These are phyloP conservation scores for Helarctos malayanus DNA, from an alignment of 2,797 vertebrate species.

Conservation along the genomic window DNA sequence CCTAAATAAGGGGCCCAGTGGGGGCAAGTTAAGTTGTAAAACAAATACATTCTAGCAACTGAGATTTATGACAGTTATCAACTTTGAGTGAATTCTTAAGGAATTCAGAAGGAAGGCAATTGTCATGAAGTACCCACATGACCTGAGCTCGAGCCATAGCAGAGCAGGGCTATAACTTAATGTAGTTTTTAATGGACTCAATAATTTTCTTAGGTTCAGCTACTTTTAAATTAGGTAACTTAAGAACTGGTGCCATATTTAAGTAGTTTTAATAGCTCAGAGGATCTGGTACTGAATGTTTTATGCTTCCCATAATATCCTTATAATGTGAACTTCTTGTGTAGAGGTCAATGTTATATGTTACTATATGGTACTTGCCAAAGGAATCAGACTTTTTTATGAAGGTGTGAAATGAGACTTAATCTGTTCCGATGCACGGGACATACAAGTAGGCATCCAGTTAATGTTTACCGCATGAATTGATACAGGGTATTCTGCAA, in stretches of 20 bases:
- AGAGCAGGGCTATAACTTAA: background rate
- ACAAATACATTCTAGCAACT: background rate
- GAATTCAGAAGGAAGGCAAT: conserved; percentile 7
- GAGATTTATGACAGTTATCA: conserved; percentile 62
- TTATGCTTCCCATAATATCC: conserved; percentile 67
- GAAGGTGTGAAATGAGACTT: conserved; percentile 64
- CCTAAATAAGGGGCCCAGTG: background rate
- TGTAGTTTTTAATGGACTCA: conserved; percentile 71
- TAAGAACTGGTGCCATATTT: conserved; percentile 65
- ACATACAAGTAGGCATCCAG: background rate
- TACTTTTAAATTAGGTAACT: conserved; percentile 74
- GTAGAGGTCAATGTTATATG: conserved; percentile 2
- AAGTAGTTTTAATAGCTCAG: conserved; percentile 71
- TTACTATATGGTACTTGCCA: conserved; percentile 32
- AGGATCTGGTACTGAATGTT: background rate
- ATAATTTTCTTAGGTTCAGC: conserved; percentile 65
- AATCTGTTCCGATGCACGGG: conserved; percentile 1
- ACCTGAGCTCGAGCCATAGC: conserved; percentile 22
- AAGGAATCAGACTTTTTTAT: conserved; percentile 58
- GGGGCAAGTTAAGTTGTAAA: background rate
- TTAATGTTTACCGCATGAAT: background rate
- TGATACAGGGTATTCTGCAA: background rate
- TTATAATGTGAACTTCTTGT: conserved; percentile 53
- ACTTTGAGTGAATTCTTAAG: conserved; percentile 66
- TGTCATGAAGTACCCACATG: conserved; percentile 15